Evolutionary conservation across 2,888 invertebrate genomes (phyloP).

Genomic region (Sphaeridia pumilis): DNA sequence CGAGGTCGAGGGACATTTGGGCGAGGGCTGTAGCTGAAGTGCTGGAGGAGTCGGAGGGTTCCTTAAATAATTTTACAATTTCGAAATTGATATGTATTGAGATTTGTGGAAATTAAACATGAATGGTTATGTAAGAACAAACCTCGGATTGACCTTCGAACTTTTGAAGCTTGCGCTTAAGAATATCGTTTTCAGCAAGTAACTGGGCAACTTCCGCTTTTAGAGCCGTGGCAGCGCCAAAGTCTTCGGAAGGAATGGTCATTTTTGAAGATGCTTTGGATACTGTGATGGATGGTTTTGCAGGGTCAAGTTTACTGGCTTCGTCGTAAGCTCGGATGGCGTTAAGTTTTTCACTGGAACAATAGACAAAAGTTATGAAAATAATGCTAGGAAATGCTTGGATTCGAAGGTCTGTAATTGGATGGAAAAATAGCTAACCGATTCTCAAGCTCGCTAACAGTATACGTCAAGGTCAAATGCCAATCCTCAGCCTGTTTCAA

Average conservation of each 20-base stretch:
- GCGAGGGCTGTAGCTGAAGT: conserved; percentile 11
- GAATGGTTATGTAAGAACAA: too few relatives aligned
- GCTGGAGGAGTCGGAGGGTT: too few relatives aligned
- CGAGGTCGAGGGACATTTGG: conserved; percentile 34
- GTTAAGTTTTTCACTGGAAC: conserved; percentile 44
- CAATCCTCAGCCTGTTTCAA: conserved; percentile 47
- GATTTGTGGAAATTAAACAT: too few relatives aligned
- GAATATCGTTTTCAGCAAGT: conserved; percentile 42
- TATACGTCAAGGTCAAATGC: conserved; percentile 46
- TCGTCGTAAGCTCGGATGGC: conserved; percentile 45
- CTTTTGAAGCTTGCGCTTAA: conserved; percentile 37
- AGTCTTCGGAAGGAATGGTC: conserved; percentile 39
- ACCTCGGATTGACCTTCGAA: too few relatives aligned
- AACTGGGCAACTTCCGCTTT: conserved; percentile 44
- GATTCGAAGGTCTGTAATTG: too few relatives aligned
- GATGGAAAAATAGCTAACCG: too few relatives aligned
- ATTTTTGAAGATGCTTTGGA: conserved; percentile 24
- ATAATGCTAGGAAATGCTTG: too few relatives aligned
- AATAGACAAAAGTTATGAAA: too few relatives aligned
- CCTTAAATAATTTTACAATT: too few relatives aligned
- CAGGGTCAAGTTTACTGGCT: conserved; percentile 39
- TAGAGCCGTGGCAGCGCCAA: conserved; percentile 37
- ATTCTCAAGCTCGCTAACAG: conserved; percentile 47
- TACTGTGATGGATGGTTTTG: conserved; percentile 24
- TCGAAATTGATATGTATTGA: too few relatives aligned